Percentiles rank a stretch among this genome's conserved stretches.
Evolutionary conservation across 2,113 vertebrate genomes (phyloP).

Genomic region (Lophura nycthemera): DNA sequence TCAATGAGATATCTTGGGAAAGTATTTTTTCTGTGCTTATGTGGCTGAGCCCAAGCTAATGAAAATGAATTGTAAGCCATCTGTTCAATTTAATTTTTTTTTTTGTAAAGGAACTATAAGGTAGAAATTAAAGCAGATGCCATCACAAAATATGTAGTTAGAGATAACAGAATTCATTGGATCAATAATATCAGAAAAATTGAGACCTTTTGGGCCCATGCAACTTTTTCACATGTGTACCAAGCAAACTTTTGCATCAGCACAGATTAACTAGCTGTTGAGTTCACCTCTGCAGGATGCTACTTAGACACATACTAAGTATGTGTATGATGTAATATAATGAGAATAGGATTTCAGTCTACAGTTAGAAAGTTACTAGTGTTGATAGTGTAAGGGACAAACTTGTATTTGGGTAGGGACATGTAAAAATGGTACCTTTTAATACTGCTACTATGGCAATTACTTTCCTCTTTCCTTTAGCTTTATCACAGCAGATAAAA

Average conservation of each 20-base stretch:
- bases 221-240: not conserved
- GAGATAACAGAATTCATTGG: not conserved
- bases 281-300: not conserved
- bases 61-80: slow-evolving; percentile 3
- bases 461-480: not conserved
- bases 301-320: too few species aligned
- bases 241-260: not conserved
- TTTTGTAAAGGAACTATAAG: not conserved
- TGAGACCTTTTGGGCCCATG: not conserved
- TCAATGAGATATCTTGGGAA: not conserved
- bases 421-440: not conserved
- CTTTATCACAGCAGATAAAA: not conserved
- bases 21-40: not conserved
- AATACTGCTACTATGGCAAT: not conserved
- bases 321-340: not conserved
- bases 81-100: not conserved
- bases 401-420: not conserved
- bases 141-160: not conserved
- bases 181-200: not conserved
- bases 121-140: not conserved
- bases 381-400: not conserved
- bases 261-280: not conserved
- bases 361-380: not conserved
- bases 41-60: not conserved
- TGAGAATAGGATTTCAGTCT: not conserved